phyloP scores from a whole-genome alignment of 2,888 invertebrate species.

The Diachrysia chrysitis region DNA sequence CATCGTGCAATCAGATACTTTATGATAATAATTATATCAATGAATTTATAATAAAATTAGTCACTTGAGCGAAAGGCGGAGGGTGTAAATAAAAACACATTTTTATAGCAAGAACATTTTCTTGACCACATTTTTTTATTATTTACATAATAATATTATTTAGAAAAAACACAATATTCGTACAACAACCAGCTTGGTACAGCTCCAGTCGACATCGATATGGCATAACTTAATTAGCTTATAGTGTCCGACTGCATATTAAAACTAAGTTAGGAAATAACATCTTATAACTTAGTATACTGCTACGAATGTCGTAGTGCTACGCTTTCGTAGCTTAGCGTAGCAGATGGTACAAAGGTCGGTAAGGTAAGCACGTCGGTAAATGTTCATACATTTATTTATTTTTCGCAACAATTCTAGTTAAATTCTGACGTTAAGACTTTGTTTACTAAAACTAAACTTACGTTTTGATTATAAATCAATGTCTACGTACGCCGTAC shows the following conservation, averaged over 20 bases:
- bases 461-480: too few species aligned
- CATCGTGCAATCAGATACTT: too few species aligned
- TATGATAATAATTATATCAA: too few species aligned
- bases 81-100: constrained; percentile 48
- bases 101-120: constrained; percentile 54
- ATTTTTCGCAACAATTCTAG: too few species aligned
- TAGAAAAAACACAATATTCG: constrained; percentile 61
- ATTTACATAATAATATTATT: constrained; percentile 62
- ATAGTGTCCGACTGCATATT: constrained; percentile 26
- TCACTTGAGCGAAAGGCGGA: too few species aligned
- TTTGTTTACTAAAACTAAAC: too few species aligned
- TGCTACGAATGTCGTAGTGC: not conserved
- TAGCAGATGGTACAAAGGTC: not conserved
- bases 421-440: too few species aligned
- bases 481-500: too few species aligned
- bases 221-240: constrained; percentile 46
- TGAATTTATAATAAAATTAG: too few species aligned
- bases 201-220: constrained; percentile 57
- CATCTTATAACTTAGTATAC: not conserved
- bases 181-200: constrained; percentile 59
- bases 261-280: too few species aligned
- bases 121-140: constrained; percentile 64
- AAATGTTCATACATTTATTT: too few species aligned
- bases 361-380: too few species aligned
- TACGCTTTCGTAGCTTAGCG: not conserved